Base-by-base conservation (phyloP, 2,797 vertebrate species). In the Parauchenoglanis ngamensis region DNA sequence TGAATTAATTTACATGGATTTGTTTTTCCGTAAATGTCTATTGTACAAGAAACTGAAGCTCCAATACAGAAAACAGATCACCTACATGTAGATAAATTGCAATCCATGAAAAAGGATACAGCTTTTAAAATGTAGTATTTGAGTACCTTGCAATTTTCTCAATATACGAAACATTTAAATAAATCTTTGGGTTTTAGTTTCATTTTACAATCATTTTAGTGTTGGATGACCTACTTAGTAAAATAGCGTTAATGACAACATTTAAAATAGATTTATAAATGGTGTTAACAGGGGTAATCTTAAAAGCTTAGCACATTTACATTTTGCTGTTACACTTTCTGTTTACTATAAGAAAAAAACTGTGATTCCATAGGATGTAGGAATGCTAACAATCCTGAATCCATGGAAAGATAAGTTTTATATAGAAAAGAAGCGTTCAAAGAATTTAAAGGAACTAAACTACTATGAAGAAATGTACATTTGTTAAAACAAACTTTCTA, bases 401-500 rank as follows among this genome's bases (percentile, higher is more conserved):
- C 93, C 91, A 92, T 93, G 93, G 94, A 87, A 90, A 91, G 91
- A 94, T 95, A 94, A 31, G 93, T 96, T 96, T 96, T 96, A 92
- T 96, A 95, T 90, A 88, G 78, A 89, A 89, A 93, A 94, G 92
- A 91, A 90, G 63, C 84, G 86, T 93, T 87, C 92, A 92, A 92
- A 93, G 91, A 88, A n/a, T 70, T 75, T 86, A 89, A 94, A 93
- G 88, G 93, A 92, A 94, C 93, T 91, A 92, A 92, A 93, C 93
- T 90, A 93, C 93, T 91, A 93, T 95, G 95, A 94, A 96, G 95
- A 95, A 90, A 94, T 97, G 96, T 98, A 97, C 93, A 97, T 97
- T 97, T 96, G 96, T 95, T 94, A 95, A 93, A 95, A 92, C 94
- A 92, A 92, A 96, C 81, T 95, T 93, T 95, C 95, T 97, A 97